These are phyloP conservation scores for Neotoxoptera formosana DNA, from an alignment of 1,140 invertebrate species.

Conservation along the genomic window DNA sequence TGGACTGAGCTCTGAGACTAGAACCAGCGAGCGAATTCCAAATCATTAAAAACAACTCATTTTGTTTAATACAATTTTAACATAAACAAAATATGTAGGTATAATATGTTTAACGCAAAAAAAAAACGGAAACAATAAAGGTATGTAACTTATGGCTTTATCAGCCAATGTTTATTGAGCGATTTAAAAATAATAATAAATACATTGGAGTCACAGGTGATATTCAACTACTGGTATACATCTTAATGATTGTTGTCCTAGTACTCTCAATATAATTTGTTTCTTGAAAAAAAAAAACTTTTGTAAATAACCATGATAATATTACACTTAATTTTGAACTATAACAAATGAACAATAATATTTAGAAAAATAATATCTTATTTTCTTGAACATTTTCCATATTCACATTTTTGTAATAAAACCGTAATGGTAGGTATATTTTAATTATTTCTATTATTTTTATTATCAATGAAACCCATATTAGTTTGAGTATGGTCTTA, in stretches of 20 bases:
- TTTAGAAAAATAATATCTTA: not conserved
- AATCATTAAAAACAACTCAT: not conserved
- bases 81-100: not conserved
- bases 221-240: not conserved
- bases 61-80: not conserved
- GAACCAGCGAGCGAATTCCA: not conserved
- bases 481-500: not conserved
- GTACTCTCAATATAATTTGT: not conserved
- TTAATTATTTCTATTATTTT: not conserved
- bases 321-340: not conserved
- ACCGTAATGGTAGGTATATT: not conserved
- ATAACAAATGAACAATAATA: not conserved
- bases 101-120: not conserved
- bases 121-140: not conserved
- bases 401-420: not conserved
- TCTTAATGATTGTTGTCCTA: not conserved
- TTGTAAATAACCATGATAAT: not conserved
- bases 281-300: not conserved
- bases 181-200: not conserved
- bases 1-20: too few relatives aligned
- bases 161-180: not conserved
- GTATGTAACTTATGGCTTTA: not conserved
- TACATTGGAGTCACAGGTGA: slow-evolving; percentile 8
- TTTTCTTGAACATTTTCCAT: not conserved
- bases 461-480: not conserved